Evolutionary conservation across 2,113 vertebrate species (phyloP), one percentile per base, ranked within the genome.

Genomic region (Acrocephalus arundinaceus): DNA sequence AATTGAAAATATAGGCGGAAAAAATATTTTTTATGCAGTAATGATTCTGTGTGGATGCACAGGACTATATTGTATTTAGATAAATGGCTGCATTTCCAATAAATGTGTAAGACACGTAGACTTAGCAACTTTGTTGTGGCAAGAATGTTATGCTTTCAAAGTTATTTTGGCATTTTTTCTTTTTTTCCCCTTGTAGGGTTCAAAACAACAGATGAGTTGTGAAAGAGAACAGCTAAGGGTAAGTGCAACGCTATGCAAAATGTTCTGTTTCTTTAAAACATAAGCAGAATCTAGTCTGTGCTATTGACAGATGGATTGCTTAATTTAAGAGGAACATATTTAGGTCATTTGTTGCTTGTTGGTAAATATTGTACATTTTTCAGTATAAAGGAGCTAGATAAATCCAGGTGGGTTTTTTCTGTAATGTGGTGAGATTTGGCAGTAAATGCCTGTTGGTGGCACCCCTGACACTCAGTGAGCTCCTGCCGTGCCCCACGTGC

Each of bases 121-220:
- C 2, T 45, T 59, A 25, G 19, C 51, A 80, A 45, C 45, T 89
- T 87, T 80, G 18, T 52, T 88, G 31, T 58, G 49, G 62, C 52
- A 82, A 77, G 73, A 92, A 75, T 94, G 20, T 72, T 90, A 19
- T 76, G 54, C 88, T 89, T 95, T 95, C 88, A 80, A 77, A 92
- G 76, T 65, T 87, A 74, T 75, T 79, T 51, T 39, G 62, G 9
- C 68, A 5, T 77, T 63, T 90, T 71, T 90, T 58, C 23, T 61
- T 79, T 57, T 87, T 87, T 85, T 91, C 62, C 58, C 79, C 57
- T 85, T 92, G 39, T 92, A 98, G 98, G 97, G 98, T 97, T 97
- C 98, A 95, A 98, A 98, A 93, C 98, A 98, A 96, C 98, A 98
- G 98, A 99, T 99, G 98, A 99, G 97, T 98, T 98, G 98, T 98